phyloP scores from a whole-genome alignment of 2,113 vertebrate genomes.

The Salvelinus fontinalis region DNA sequence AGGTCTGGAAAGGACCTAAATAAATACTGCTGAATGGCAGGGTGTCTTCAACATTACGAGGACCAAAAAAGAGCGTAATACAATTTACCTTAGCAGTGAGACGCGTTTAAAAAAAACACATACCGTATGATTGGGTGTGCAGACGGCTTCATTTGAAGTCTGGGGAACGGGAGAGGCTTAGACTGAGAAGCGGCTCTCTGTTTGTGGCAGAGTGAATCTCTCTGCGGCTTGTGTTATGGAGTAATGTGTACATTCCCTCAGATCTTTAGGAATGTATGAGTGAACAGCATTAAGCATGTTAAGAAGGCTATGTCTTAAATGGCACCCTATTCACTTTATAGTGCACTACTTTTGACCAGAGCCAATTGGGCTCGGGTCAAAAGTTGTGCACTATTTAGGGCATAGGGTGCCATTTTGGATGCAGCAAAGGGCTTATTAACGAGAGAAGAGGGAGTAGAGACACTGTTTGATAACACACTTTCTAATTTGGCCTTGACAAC shows the following conservation, averaged over 20 bases:
- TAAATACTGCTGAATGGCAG: constrained; percentile 29
- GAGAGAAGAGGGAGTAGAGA: neutral
- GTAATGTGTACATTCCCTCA: constrained; percentile 3
- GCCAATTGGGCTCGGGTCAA: too few relatives aligned
- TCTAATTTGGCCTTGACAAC: neutral
- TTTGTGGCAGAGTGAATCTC: constrained; percentile 7
- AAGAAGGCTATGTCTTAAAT: neutral
- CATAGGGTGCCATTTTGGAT: neutral
- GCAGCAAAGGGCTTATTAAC: neutral
- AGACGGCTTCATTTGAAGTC: constrained; percentile 2
- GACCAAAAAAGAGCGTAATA: constrained; percentile 26
- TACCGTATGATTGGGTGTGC: neutral
- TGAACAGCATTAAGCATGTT: neutral
- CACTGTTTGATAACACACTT: neutral
- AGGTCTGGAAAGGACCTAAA: constrained; percentile 33
- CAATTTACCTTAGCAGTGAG: constrained; percentile 1
- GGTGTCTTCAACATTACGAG: constrained; percentile 11
- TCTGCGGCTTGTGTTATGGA: constrained; percentile 1
- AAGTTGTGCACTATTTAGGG: neutral
- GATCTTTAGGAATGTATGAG: neutral
- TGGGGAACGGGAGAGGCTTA: neutral
- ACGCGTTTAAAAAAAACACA: neutral
- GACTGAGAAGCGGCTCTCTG: neutral
- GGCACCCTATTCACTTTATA: neutral
- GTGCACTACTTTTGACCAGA: neutral